These are phyloP conservation scores for Larimichthys polyactis DNA, from an alignment of 2,113 vertebrate genomes.

Conservation along the genomic window DNA sequence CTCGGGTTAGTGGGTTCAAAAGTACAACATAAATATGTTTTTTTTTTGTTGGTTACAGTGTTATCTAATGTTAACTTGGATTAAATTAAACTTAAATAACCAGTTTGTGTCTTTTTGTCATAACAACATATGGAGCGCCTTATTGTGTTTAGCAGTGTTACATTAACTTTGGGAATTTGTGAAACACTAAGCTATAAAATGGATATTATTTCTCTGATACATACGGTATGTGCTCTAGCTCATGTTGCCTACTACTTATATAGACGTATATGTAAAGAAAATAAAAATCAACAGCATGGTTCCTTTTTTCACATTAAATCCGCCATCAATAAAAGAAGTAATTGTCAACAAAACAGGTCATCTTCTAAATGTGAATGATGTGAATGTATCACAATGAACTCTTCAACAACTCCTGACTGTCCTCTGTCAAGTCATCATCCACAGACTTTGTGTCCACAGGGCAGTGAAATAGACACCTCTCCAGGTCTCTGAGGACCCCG, in stretches of 20 bases:
- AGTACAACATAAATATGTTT: background rate
- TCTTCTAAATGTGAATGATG: background rate
- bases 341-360: background rate
- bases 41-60: background rate
- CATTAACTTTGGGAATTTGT: background rate
- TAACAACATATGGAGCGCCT: background rate
- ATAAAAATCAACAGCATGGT: background rate
- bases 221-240: background rate
- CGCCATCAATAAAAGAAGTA: background rate
- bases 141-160: background rate
- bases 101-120: background rate
- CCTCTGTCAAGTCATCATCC: slow-evolving; percentile 7
- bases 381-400: background rate
- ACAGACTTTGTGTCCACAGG: background rate
- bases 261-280: background rate
- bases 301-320: background rate
- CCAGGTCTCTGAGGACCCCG: slow-evolving; percentile 17
- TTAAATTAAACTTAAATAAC: background rate
- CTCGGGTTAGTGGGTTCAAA: background rate
- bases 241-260: background rate
- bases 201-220: background rate
- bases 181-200: background rate
- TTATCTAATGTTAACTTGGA: background rate
- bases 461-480: slow-evolving; percentile 38
- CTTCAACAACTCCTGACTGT: background rate